Evolutionary conservation across 1,140 invertebrate species (phyloP).

Genomic region (Nylanderia fulva): DNA sequence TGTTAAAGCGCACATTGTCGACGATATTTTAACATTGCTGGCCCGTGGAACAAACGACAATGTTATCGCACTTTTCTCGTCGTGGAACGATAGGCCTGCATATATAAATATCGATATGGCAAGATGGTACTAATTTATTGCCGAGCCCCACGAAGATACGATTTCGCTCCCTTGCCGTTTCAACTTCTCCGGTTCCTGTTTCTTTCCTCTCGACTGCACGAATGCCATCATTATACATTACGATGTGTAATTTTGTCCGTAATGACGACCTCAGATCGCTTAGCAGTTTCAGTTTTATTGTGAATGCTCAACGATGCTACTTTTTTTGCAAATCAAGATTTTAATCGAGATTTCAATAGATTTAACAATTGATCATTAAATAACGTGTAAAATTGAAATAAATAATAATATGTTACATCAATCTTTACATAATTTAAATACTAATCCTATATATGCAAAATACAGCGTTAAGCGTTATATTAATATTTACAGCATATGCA

Average conservation of each 20-base stretch:
- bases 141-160: slow-evolving; percentile 50
- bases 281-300: slow-evolving; percentile 48
- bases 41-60: slow-evolving; percentile 62
- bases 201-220: slow-evolving; percentile 30
- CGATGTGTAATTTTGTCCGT: slow-evolving; percentile 48
- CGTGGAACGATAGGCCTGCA: slow-evolving; percentile 22
- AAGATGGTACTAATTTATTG: slow-evolving; percentile 69
- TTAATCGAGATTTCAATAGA: too few species aligned
- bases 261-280: background rate
- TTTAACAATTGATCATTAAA: background rate
- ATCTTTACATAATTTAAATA: background rate
- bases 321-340: background rate
- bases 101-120: slow-evolving; percentile 68
- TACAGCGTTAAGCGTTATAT: background rate
- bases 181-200: background rate
- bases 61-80: too few species aligned
- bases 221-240: slow-evolving; percentile 68
- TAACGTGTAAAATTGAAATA: background rate
- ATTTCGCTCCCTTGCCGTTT: slow-evolving; percentile 28
- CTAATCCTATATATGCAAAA: background rate
- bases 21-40: slow-evolving; percentile 25
- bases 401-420: background rate
- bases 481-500: slow-evolving; percentile 5
- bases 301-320: background rate
- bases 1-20: slow-evolving; percentile 53